A percentile compares a stretch with the other conserved stretches of the same genome.
phyloP scores from a whole-genome alignment of 35 echinoderm and acorn worm genomes.

The Lytechinus variegatus region DNA sequence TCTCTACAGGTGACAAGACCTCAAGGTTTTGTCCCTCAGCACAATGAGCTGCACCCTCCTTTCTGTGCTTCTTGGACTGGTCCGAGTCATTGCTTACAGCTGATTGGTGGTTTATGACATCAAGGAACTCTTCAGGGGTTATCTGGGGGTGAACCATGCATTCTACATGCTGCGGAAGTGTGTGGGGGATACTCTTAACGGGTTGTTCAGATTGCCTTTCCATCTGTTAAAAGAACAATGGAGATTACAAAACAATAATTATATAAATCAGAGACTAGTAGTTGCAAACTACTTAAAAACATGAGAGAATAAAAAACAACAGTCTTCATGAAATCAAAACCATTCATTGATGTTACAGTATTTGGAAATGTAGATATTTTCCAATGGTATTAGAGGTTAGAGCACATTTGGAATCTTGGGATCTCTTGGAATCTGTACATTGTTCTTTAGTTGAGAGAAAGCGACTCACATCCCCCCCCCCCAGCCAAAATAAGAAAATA shows the following conservation, averaged over 20 bases:
- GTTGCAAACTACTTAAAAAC: neutral
- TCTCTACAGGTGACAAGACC: neutral
- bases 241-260: neutral
- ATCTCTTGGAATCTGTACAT: no score
- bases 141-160: constrained; percentile 81
- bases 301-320: no score
- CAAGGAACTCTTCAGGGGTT: constrained; percentile 76
- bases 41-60: neutral
- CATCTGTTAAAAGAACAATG: neutral
- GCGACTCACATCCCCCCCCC: no score
- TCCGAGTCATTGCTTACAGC: constrained; percentile 13
- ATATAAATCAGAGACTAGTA: neutral
- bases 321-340: no score
- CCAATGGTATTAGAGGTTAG: no score
- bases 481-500: neutral
- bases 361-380: no score
- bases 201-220: neutral
- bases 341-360: no score
- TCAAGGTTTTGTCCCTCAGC: constrained; percentile 8
- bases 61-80: neutral
- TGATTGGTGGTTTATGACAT: constrained; percentile 61
- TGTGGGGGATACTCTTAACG: neutral
- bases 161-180: constrained; percentile 68
- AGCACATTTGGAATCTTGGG: no score
- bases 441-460: no score